Percentiles rank a stretch among this genome's conserved stretches.
Evolutionary conservation across 2,113 vertebrate species (phyloP).

Genomic region (Pogona vitticeps): DNA sequence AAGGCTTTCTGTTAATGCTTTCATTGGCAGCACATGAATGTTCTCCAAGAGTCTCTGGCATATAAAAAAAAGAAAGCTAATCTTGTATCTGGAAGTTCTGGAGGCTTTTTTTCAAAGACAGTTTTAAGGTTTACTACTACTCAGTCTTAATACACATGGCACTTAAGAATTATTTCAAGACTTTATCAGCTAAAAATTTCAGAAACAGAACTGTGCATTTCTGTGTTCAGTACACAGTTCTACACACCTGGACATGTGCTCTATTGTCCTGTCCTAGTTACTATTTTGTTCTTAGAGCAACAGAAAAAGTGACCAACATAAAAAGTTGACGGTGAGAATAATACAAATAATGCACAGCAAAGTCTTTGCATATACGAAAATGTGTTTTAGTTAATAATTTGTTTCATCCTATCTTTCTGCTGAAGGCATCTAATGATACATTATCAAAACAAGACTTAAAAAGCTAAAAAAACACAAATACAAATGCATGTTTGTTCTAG

Average conservation of each 20-base stretch:
- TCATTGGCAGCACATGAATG: not conserved
- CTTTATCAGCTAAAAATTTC: not conserved
- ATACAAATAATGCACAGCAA: not conserved
- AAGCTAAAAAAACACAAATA: not conserved
- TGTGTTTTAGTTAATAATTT: not conserved
- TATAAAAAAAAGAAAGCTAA: not conserved
- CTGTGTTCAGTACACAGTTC: not conserved
- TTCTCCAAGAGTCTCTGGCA: not conserved
- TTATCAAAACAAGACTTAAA: not conserved
- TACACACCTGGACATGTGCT: not conserved
- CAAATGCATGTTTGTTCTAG: not conserved
- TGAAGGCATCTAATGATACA: not conserved
- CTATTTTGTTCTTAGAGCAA: not conserved
- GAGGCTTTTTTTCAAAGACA: not conserved
- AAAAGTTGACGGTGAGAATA: not conserved
- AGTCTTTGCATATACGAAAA: not conserved
- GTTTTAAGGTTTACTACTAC: not conserved
- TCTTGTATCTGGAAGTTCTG: not conserved
- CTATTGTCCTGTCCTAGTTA: not conserved
- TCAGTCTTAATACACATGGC: no score
- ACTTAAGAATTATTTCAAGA: not conserved
- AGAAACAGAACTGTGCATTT: not conserved
- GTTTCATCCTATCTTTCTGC: not conserved
- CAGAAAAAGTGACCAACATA: not conserved
- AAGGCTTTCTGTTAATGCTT: not conserved